phyloP scores from a whole-genome alignment of 2,797 vertebrate genomes.

The Numenius phaeopus region DNA sequence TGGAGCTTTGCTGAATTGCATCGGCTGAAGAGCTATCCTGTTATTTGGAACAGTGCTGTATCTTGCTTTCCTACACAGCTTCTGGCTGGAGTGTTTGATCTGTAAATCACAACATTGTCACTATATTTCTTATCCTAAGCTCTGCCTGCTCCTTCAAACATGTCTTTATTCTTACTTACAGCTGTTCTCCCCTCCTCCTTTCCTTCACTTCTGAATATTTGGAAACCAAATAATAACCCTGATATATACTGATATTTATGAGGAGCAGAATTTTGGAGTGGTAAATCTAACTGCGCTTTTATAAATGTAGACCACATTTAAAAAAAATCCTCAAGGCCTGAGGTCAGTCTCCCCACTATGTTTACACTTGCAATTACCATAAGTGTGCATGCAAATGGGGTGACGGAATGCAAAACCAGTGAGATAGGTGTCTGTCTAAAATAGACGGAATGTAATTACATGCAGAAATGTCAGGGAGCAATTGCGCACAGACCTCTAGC shows the following conservation, averaged over 20 bases:
- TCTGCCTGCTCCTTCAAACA: slow-evolving; percentile 31
- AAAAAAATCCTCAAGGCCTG: background rate
- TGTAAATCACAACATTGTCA: slow-evolving; percentile 50
- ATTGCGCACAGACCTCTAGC: background rate
- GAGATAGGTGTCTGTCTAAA: slow-evolving; percentile 35
- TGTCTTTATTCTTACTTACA: slow-evolving; percentile 32
- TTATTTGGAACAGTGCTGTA: slow-evolving; percentile 16
- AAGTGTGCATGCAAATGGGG: background rate
- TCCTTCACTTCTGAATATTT: slow-evolving; percentile 2
- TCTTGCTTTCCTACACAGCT: slow-evolving; percentile 28
- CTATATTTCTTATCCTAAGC: slow-evolving; percentile 26
- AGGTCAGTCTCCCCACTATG: slow-evolving; percentile 2
- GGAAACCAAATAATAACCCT: background rate
- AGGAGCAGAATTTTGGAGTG: background rate
- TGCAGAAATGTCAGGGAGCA: slow-evolving; percentile 29
- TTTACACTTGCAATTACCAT: slow-evolving; percentile 38
- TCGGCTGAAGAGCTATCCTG: slow-evolving; percentile 25
- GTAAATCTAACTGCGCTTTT: background rate
- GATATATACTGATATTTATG: background rate
- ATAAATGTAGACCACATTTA: background rate
- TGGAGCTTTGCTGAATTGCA: slow-evolving; percentile 22
- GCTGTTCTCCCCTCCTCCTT: background rate
- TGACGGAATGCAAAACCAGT: background rate
- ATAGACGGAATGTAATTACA: background rate
- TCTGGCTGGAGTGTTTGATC: slow-evolving; percentile 54